Evolutionary conservation across 2,113 vertebrate species (phyloP), one percentile per base, ranked within the genome.

Genomic region (Donacobius atricapilla): DNA sequence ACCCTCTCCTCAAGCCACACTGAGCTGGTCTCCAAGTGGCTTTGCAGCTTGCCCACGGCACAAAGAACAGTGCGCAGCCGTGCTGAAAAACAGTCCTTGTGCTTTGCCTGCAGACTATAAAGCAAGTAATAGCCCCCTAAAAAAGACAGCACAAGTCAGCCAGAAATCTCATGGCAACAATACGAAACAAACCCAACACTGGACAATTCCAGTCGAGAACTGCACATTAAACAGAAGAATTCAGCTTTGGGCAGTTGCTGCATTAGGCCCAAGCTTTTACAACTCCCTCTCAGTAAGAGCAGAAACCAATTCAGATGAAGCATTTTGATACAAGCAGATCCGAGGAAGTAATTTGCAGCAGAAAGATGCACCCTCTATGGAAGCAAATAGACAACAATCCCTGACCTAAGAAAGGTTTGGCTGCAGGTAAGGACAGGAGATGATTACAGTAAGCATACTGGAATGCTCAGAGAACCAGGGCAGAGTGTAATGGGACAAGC

Each of bases 291-390:
- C 13, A 51, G 20, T n/a, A 58, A 54, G 40, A 72, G 45, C 6
- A 10, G 1, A 69, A 60, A 68, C 0, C 1, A 48, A 51, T 44
- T 76, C 45, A 53, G 4, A 77, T 16, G 8, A 61, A 60, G 40
- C 4, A 18, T 63, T 63, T 63, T 63, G 37, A 40, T 40, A 30
- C 8, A 40, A 63, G 37, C 40, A 53, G 63, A 15, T 40, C 2
- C 61, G 14, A 61, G 56, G n/a, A 28, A 83, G 47, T 20, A 1
- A 7, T 5, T 25, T 47, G 53, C 53, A 79, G 44, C 18, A 80
- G 57, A 15, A 24, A 56, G 48, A 33, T 17, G 13, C 0, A 2
- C 25, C 14, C 15, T n/a, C 5, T 10, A 16, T 0, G 0, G 40
- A 70, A 79, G n/a, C 37, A 93, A 77, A 77, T 33, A 65, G 70